These are phyloP conservation scores for Tinea pellionella DNA, from an alignment of 2,888 invertebrate genomes.

Conservation along the genomic window DNA sequence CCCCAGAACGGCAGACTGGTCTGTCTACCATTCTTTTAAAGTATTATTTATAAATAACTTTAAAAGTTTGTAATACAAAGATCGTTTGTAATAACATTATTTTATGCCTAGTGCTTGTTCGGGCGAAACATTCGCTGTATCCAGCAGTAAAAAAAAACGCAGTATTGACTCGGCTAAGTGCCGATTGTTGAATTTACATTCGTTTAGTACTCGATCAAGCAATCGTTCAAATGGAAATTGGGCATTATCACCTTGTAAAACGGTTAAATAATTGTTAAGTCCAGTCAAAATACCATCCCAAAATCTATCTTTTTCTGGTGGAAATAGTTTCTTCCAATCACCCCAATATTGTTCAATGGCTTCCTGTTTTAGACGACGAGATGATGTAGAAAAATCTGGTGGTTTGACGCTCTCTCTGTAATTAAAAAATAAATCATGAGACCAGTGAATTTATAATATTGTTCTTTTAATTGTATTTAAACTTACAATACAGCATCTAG, in stretches of 20 bases:
- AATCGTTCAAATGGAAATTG: too few species aligned
- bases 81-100: too few species aligned
- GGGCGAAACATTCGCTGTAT: too few species aligned
- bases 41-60: too few species aligned
- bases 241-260: conserved; percentile 71
- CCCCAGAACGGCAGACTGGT: too few species aligned
- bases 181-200: too few species aligned
- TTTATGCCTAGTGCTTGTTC: too few species aligned
- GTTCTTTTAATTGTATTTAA: background rate
- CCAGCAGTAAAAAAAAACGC: too few species aligned
- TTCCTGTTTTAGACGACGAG: conserved; percentile 58
- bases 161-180: too few species aligned
- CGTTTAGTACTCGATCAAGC: too few species aligned
- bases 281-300: conserved; percentile 78
- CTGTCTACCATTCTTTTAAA: too few species aligned
- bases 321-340: conserved; percentile 71
- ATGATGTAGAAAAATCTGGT: conserved; percentile 60
- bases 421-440: conserved; percentile 14
- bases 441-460: background rate
- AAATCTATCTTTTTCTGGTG: conserved; percentile 71
- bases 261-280: conserved; percentile 72
- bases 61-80: too few species aligned
- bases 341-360: conserved; percentile 77
- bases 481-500: conserved; percentile 50
- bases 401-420: conserved; percentile 47